Evolutionary conservation across 1,140 invertebrate genomes (phyloP), one percentile per base, ranked within the genome.

Genomic region (Tenebrio molitor): DNA sequence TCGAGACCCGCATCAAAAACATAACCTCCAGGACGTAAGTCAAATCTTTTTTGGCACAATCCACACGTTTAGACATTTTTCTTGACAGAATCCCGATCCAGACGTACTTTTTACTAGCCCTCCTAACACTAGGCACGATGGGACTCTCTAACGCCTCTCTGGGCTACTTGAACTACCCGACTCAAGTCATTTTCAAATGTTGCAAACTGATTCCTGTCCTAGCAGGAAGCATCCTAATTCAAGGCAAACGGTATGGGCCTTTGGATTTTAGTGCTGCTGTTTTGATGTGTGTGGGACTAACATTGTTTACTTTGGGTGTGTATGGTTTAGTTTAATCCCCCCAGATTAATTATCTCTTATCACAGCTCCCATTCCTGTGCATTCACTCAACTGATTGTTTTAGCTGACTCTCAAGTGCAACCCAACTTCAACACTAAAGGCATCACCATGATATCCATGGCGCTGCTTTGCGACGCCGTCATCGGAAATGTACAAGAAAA

Each of bases 401-500:
- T 95, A 82, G 95, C 96, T 72, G 97, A 98, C 82, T 96, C 92
- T 33, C 89, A 93, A 83, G 88, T 97, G 6, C 94, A 92, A 16
- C 96, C 96, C 16, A 94, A 92, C 77, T 98, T 97, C 81, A 91
- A 96, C 84, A 79, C 90, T 0, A 83, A 91, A 39, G 94, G 96
- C 46, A 91, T 98, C 2, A 78, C 92, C 2, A 91, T 98, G 86
- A 98, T 99, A 85, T 93, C 87, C 44, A 88, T 87, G 74, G 96
- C 97, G 0, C 83, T 99, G 33, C 82, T 96, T 6, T 97, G 95
- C 80, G 97, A 99, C 87, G 96, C 96, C 1, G 87, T 93, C 21
- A 98, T 98, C 78, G 96, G 96, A 34, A 99, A 99, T 87, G 91
- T 98, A 1, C 96, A 98, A 86, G 97, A 98, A 82, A 97, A 97